Evolutionary conservation across 2,888 invertebrate genomes (phyloP).

Genomic region (Drepana falcataria): DNA sequence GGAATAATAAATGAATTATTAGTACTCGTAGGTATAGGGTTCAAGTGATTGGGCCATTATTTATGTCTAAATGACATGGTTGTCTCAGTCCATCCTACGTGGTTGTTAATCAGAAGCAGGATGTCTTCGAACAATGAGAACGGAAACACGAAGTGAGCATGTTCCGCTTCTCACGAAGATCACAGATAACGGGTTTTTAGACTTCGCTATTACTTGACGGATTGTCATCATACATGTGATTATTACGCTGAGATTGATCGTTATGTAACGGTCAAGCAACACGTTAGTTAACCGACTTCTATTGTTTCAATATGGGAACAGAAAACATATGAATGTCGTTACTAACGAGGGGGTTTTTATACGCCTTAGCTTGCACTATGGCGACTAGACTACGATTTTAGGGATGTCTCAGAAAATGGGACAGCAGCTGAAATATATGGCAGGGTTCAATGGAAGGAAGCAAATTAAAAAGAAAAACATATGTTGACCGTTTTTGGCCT

Average conservation of each 20-base stretch:
- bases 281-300: background rate
- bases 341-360: too few relatives aligned
- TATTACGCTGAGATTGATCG: background rate
- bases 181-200: constrained; percentile 37
- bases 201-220: constrained; percentile 29
- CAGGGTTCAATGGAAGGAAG: too few relatives aligned
- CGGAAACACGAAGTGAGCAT: constrained; percentile 46
- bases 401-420: too few relatives aligned
- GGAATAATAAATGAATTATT: too few relatives aligned
- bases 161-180: constrained; percentile 60
- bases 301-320: background rate
- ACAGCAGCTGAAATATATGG: too few relatives aligned
- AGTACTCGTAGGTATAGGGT: too few relatives aligned
- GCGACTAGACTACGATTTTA: too few relatives aligned
- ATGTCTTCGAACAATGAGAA: constrained; percentile 60
- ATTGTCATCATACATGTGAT: constrained; percentile 12
- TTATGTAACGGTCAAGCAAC: background rate
- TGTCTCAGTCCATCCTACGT: constrained; percentile 20
- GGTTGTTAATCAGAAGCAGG: constrained; percentile 39
- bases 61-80: constrained; percentile 12
- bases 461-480: too few relatives aligned
- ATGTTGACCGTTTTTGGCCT: too few relatives aligned
- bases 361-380: too few relatives aligned
- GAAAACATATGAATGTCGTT: too few relatives aligned
- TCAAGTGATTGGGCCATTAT: background rate